Conservation (phyloP, 2,113 vertebrate species). For the Heteronetta atricapilla region DNA sequence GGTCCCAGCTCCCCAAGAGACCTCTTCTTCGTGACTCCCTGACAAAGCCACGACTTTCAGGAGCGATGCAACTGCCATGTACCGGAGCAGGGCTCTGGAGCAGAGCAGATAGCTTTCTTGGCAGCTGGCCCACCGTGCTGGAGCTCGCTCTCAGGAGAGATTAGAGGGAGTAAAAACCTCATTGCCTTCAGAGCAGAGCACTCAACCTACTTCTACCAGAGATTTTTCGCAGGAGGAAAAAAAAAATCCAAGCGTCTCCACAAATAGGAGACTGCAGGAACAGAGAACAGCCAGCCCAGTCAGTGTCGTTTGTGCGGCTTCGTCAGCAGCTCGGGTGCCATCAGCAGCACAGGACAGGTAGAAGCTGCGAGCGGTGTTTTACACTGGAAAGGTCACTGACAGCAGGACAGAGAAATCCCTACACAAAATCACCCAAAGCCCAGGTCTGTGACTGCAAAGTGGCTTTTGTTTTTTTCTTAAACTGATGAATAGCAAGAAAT, state of each 20-base stretch:
- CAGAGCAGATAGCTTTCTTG: constrained; percentile 51
- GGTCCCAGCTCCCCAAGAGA: not conserved
- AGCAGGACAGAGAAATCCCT: constrained; percentile 1
- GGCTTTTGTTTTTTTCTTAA: not conserved
- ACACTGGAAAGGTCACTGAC: not conserved
- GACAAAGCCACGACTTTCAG: not conserved
- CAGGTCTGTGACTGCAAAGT: not conserved
- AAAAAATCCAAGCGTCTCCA: not conserved
- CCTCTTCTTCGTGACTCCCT: not conserved
- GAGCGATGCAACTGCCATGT: not conserved
- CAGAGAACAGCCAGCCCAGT: constrained; percentile 9
- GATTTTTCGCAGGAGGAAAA: constrained; percentile 6
- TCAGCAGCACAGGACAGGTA: not conserved
- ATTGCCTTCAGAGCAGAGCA: not conserved
- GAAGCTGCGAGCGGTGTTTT: not conserved
- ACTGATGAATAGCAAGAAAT: not conserved
- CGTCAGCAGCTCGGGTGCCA: not conserved
- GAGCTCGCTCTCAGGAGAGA: constrained; percentile 34
- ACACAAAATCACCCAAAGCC: not conserved
- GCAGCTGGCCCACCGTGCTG: not conserved
- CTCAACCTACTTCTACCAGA: constrained; percentile 46
- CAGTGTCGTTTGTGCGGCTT: not conserved
- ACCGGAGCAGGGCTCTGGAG: constrained; percentile 28
- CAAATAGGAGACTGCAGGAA: constrained; percentile 1
- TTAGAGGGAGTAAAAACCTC: constrained; percentile 26